A percentile compares a stretch with the other conserved stretches of the same genome.
These are phyloP conservation scores for Eurystomus gularis DNA, from an alignment of 2,113 vertebrate genomes.

Conservation along the genomic window DNA sequence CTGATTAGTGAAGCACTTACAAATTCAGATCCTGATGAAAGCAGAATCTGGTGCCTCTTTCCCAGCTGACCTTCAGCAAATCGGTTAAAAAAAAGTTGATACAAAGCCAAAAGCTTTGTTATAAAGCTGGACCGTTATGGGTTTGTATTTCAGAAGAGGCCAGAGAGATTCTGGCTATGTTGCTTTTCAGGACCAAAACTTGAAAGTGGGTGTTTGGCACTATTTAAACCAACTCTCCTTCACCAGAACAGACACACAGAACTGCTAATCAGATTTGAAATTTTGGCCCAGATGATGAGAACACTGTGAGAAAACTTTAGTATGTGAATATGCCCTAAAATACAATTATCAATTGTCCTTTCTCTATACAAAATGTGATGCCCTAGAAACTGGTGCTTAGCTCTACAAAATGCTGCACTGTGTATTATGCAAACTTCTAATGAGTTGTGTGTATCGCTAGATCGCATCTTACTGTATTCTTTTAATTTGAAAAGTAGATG, in stretches of 20 bases:
- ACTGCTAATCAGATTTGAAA: neutral
- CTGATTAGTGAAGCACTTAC: neutral
- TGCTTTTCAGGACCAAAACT: neutral
- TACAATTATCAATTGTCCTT: neutral
- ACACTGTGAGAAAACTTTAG: neutral
- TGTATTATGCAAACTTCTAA: neutral
- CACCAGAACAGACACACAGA: neutral
- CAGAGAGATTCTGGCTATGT: neutral
- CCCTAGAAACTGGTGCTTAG: neutral
- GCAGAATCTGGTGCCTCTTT: neutral
- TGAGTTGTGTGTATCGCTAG: neutral
- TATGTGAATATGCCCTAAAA: neutral
- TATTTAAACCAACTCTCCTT: neutral
- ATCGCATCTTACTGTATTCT: neutral
- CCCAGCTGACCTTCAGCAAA: neutral
- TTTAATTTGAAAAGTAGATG: neutral
- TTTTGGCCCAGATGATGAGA: neutral
- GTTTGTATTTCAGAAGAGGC: neutral
- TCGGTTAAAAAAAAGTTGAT: neutral
- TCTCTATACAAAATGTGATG: neutral
- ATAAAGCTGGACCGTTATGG: neutral
- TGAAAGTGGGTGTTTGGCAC: neutral
- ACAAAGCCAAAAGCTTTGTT: neutral
- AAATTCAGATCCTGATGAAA: neutral
- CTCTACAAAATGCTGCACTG: neutral